Percentiles rank a stretch among this genome's conserved stretches.
Evolutionary conservation across 2,888 invertebrate genomes (phyloP).

Genomic region (Tinea pellionella): DNA sequence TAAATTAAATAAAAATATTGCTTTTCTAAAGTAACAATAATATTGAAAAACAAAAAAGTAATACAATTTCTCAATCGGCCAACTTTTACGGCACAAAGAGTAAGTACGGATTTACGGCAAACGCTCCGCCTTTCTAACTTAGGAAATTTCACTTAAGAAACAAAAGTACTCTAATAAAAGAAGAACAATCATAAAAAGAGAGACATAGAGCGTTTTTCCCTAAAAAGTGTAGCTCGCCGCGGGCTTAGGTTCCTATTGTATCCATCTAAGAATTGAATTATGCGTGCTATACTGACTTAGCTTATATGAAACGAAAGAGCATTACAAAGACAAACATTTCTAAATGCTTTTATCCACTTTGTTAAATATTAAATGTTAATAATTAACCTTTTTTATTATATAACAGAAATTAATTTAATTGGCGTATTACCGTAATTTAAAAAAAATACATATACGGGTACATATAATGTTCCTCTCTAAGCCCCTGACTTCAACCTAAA

Average conservation of each 20-base stretch:
- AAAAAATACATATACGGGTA: no score
- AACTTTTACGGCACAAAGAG: conserved; percentile 57
- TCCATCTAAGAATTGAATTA: conserved; percentile 5
- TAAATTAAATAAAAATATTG: neutral
- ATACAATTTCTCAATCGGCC: conserved; percentile 51
- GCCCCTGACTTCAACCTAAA: no score
- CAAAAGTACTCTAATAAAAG: conserved; percentile 67
- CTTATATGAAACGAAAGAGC: neutral
- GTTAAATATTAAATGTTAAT: no score
- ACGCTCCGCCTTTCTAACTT: conserved; percentile 57
- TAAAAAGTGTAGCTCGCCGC: conserved; percentile 29
- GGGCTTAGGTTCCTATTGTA: conserved; percentile 9
- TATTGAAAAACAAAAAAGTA: conserved; percentile 22
- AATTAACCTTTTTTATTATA: no score
- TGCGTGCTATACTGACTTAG: neutral
- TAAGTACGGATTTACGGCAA: conserved; percentile 61
- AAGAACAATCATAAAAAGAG: conserved; percentile 65
- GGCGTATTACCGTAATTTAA: no score
- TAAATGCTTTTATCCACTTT: neutral
- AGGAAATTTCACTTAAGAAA: conserved; percentile 65
- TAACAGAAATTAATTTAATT: no score
- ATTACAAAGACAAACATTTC: neutral
- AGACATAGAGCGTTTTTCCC: conserved; percentile 44
- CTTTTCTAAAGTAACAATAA: neutral
- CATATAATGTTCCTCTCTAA: no score